phyloP scores from a whole-genome alignment of 2,888 invertebrate genomes.

The Ophion ventricosus region DNA sequence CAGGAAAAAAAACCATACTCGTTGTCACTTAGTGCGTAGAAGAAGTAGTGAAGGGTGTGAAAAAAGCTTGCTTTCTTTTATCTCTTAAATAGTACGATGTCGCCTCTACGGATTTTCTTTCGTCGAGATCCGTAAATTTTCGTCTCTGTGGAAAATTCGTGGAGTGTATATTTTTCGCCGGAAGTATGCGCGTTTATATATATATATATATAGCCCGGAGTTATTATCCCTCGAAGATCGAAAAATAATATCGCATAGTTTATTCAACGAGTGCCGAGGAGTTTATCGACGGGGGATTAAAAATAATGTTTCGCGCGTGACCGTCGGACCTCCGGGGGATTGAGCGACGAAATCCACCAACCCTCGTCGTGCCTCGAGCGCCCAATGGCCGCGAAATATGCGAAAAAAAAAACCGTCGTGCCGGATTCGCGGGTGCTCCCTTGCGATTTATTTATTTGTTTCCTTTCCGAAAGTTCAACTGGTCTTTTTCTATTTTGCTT shows the following conservation, averaged over 20 bases:
- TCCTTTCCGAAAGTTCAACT: background rate
- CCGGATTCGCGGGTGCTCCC: background rate
- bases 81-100: background rate
- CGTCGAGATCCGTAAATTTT: background rate
- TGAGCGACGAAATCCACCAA: conserved; percentile 68
- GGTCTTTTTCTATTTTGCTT: background rate
- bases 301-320: conserved; percentile 82
- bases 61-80: background rate
- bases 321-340: conserved; percentile 78
- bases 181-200: conserved; percentile 13
- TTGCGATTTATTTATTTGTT: conserved; percentile 8
- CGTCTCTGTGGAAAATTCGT: conserved; percentile 10
- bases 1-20: too few relatives aligned
- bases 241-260: conserved; percentile 82
- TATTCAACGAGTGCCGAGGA: conserved; percentile 78
- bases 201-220: conserved; percentile 25
- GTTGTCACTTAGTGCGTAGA: too few relatives aligned
- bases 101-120: background rate
- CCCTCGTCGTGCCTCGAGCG: conserved; percentile 28
- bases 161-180: background rate
- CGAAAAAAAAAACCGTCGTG: conserved; percentile 31
- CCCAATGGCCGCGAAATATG: conserved; percentile 1
- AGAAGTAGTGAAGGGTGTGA: too few relatives aligned
- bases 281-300: conserved; percentile 79
- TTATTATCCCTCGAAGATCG: conserved; percentile 75